Base-by-base conservation (phyloP, 1,140 invertebrate species). In the Trachymyrmex cornetzi region DNA sequence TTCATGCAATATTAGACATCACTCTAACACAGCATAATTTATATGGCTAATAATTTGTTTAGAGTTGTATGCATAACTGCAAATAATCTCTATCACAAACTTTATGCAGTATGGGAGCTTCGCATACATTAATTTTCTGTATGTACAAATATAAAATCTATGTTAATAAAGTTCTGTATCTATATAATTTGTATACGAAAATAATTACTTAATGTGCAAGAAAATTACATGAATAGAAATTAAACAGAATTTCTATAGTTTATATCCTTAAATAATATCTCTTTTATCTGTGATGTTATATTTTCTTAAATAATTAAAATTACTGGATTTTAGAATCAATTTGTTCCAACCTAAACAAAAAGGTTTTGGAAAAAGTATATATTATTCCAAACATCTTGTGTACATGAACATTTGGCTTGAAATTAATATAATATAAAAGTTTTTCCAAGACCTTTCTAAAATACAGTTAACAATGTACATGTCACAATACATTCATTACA, bases 111-210 rank as follows among this genome's bases (percentile, higher is more conserved):
- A 34, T 84, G 69, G 24, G 24, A 84, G 80, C 1, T 74, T 61
- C 44, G 11, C 22, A 5, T 74, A 75, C 77, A 22, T 74, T 88
- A 57, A 66, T 57, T 86, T 88, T 24, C 19, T 72, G 84, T 91
- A 93, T 92, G 59, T 93, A 93, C 91, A 93, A 88, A 91, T 93
- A 92, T 91, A 91, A 93, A 93, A 92, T 88, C 64, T 91, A 91
- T 77, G 71, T 86, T 91, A 99, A 94, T 99, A 99, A 92, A 99
- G 85, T 91, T 61, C 11, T 12, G 64, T 86, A 81, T 50, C 19
- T 50, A 50, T 50, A 50, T 48, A 87, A 87, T 63, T 5, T 80
- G 27, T 14, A 57, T 55, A 80, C 55, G 38, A 64, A 81, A 89
- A 77, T 75, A 67, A 89, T 79, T 55, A 77, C 12, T 38, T 4